Evolutionary conservation across 1,140 invertebrate genomes (phyloP), one percentile per base, ranked within the genome.

Genomic region (Sinella curviseta): DNA sequence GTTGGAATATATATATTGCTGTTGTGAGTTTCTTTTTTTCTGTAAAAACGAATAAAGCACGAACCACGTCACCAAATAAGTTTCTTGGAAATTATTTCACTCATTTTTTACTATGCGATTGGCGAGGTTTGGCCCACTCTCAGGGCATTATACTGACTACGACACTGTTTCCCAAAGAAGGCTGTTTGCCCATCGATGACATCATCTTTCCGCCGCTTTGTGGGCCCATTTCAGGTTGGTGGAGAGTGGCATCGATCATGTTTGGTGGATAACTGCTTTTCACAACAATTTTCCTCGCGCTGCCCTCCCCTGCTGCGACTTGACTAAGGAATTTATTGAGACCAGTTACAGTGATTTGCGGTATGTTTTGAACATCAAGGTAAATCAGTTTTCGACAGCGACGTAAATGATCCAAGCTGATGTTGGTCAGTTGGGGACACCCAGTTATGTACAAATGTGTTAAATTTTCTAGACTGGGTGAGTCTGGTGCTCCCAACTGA

Each of bases 381-480:
- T 91, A 87, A 60, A 89, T 89, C 1, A 93, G 85, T 74, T 89
- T 89, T 74, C 90, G 89, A 85, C 92, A 93, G 34, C 91, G 89
- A 1, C 90, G 88, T 24, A 97, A 88, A 84, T 95, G 92, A 82
- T 95, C 93, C 20, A 97, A 88, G 78, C 92, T 92, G 0, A 89
- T 89, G 85, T 96, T 94, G 0, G 95, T 96, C 0, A 97, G 89
- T 80, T 94, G 87, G 55, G 92, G 90, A 86, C 95, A 95, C 65
- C 93, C 93, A 35, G 93, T 93, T 39, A 97, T 86, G 86, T 95
- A 94, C 0, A 96, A 86, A 48, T 89, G 89, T 1, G 88, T 87
- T 1, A 94, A 85, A 28, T 89, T 90, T 8, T 86, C 85, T 0
- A 91, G 85, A 31, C 92, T 88, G 79, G 90, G 86, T 76, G 91